Base-by-base conservation (phyloP, 1,140 invertebrate genomes). In the Contarinia nasturtii region DNA sequence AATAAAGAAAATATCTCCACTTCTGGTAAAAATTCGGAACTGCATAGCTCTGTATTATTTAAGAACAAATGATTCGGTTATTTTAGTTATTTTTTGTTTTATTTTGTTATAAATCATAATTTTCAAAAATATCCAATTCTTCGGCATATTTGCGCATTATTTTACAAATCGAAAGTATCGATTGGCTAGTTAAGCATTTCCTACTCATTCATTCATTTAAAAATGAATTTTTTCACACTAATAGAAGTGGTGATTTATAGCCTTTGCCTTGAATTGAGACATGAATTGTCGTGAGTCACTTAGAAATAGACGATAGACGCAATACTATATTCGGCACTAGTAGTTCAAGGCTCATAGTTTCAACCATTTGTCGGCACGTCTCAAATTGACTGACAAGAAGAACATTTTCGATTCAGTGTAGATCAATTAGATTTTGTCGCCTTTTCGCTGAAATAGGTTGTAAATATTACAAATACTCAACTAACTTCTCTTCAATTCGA, bases 1-100 rank as follows among this genome's bases (percentile, higher is more conserved):
- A 95, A 68, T 54, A 96, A 71, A 65, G 86, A 91, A 61, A 95
- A 82, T 58, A 95, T 88, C 67, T 96, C 91, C 54, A 95, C 89
- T 73, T 96, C 77, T 61, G 82, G 82, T 62, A 89, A 69, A 63
- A 87, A 79, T 62, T 79, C 83, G 65, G 77, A 79, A 67, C 80
- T 86, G 73, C 84, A 88, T 64, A 90, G 73, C 67, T 88, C 84
- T 88, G 20, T 7, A 19, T 33, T 12, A 41, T n/a, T n/a, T n/a
- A n/a, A n/a, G n/a, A n/a, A n/a, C n/a, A n/a, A n/a, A n/a, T n/a
- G n/a, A n/a, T n/a, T n/a, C n/a, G n/a, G n/a, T n/a, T n/a, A n/a
- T n/a, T 15, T 18, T 18, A 49, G 7, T 49, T 49, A 7, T 33
- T 19, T 10, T 21, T 38, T 47, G 7, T 14, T 10, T 42, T 7